phyloP scores from a whole-genome alignment of 2,888 invertebrate species.

The Arrhopalites spinosus region DNA sequence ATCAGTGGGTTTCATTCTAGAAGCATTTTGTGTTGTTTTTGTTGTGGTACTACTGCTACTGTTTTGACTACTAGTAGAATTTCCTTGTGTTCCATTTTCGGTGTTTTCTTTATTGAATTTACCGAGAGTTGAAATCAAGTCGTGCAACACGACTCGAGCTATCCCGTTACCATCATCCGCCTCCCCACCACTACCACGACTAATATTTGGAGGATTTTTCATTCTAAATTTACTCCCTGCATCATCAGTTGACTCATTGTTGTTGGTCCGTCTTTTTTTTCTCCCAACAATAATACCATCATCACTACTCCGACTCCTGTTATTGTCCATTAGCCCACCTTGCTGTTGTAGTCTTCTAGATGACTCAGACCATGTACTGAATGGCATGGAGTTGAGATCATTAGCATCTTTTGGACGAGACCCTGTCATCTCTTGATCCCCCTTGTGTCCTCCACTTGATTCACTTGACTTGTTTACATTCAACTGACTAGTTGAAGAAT shows the following conservation, averaged over 20 bases:
- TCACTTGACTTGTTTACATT: conserved; percentile 17
- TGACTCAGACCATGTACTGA: conserved; percentile 51
- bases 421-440: too few species aligned
- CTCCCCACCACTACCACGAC: background rate
- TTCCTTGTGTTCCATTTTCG: conserved; percentile 32
- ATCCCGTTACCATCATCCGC: conserved; percentile 27
- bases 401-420: background rate
- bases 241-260: background rate
- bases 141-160: conserved; percentile 49
- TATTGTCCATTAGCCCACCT: background rate
- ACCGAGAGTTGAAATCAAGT: conserved; percentile 49
- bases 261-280: background rate
- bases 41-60: background rate
- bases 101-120: conserved; percentile 40
- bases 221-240: background rate
- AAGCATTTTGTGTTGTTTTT: conserved; percentile 10
- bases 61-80: background rate
- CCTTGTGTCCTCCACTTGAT: background rate
- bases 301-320: background rate
- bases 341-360: conserved; percentile 40
- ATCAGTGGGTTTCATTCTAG: conserved; percentile 52
- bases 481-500: background rate
- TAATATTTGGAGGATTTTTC: background rate
- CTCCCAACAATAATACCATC: background rate
- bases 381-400: conserved; percentile 39